These are phyloP conservation scores for Idaea aversata DNA, from an alignment of 2,888 invertebrate species.

Conservation along the genomic window DNA sequence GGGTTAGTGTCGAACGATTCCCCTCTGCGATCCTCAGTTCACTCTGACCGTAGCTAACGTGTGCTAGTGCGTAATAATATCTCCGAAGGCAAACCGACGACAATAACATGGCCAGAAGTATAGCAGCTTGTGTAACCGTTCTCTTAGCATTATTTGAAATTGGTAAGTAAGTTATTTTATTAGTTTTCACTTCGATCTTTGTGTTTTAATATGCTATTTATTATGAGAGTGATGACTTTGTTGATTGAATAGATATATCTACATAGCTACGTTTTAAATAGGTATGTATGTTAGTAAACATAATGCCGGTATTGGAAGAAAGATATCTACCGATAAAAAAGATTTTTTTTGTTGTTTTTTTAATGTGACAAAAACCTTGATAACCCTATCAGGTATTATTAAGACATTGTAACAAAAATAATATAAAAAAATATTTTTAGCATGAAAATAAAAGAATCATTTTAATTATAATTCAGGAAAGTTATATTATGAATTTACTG, in stretches of 20 bases:
- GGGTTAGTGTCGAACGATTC: conserved; percentile 41
- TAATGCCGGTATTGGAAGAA: neutral
- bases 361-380: too few species aligned
- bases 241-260: too few species aligned
- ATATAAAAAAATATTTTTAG: too few species aligned
- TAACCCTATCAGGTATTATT: too few species aligned
- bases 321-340: neutral
- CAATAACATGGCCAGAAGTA: conserved; percentile 62
- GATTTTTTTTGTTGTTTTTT: too few species aligned
- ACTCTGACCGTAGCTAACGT: conserved; percentile 46
- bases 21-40: conserved; percentile 9
- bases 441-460: too few species aligned
- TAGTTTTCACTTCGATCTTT: neutral
- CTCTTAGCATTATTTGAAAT: conserved; percentile 63
- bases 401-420: too few species aligned
- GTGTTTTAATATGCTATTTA: neutral
- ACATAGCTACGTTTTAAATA: neutral
- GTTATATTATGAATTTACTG: too few species aligned
- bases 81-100: conserved; percentile 29
- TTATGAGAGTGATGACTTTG: neutral
- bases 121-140: conserved; percentile 54
- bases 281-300: neutral
- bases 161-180: conserved; percentile 52
- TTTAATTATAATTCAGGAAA: too few species aligned
- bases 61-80: conserved; percentile 31